phyloP scores from a whole-genome alignment of 2,888 invertebrate genomes.

The Alloscopus bannaensis region DNA sequence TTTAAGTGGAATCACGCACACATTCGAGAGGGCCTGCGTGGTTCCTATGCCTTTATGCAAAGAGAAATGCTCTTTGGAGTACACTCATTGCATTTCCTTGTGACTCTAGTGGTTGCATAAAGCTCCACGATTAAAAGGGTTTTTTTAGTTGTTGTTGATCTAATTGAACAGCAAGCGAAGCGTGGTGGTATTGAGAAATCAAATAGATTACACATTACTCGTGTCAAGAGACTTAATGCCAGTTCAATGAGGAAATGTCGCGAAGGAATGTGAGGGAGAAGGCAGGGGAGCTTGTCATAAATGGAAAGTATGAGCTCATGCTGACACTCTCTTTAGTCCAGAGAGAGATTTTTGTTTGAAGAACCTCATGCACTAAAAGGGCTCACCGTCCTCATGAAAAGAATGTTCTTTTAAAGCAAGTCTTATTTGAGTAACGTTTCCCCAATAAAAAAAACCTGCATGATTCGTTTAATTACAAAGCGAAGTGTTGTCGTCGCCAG shows the following conservation, averaged over 20 bases:
- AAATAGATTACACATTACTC: constrained; percentile 5
- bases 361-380: too few relatives aligned
- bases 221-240: constrained; percentile 25
- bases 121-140: too few relatives aligned
- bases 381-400: too few relatives aligned
- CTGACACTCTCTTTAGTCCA: constrained; percentile 36
- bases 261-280: constrained; percentile 15
- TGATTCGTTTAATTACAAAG: too few relatives aligned
- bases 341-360: too few relatives aligned
- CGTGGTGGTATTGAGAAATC: constrained; percentile 21
- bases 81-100: neutral
- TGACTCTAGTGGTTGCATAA: neutral
- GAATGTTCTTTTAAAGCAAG: too few relatives aligned
- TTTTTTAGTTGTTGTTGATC: neutral
- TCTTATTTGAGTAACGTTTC: too few relatives aligned
- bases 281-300: constrained; percentile 18
- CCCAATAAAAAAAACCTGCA: too few relatives aligned
- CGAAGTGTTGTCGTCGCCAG: too few relatives aligned
- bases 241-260: constrained; percentile 39
- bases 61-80: too few relatives aligned
- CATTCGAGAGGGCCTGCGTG: neutral
- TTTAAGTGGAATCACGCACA: neutral
- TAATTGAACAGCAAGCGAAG: neutral
- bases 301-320: constrained; percentile 36
- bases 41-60: neutral